phyloP scores from a whole-genome alignment of 2,888 invertebrate genomes.

The Noctua pronuba region DNA sequence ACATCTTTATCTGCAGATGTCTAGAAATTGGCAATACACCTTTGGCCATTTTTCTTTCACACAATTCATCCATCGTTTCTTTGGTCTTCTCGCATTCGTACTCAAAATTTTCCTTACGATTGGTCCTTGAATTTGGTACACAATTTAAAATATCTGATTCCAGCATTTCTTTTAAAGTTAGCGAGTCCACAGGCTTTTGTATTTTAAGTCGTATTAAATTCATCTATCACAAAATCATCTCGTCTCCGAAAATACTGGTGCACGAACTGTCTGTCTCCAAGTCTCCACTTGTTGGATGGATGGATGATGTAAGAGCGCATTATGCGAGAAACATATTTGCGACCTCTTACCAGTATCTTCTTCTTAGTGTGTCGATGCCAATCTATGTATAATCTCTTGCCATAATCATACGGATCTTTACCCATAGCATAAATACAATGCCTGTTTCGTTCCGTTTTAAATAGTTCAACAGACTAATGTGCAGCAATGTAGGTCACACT shows the following conservation, averaged over 20 bases:
- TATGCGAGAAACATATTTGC: conserved; percentile 10
- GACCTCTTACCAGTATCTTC: conserved; percentile 7
- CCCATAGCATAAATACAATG: conserved; percentile 42
- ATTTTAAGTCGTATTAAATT: not conserved
- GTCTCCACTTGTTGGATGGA: conserved; percentile 3
- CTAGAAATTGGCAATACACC: not conserved
- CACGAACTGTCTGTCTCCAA: not conserved
- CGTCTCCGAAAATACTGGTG: not conserved
- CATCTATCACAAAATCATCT: no score
- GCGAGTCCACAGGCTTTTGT: not conserved
- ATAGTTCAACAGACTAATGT: conserved; percentile 43
- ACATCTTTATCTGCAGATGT: not conserved
- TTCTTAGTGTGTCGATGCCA: not conserved
- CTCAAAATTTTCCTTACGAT: not conserved
- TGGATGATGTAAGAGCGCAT: conserved; percentile 30
- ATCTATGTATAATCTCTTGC: not conserved
- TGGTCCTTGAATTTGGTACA: not conserved
- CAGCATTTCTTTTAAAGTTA: not conserved
- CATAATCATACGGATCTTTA: conserved; percentile 19
- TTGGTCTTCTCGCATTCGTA: not conserved
- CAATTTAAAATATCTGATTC: not conserved
- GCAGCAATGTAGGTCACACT: conserved; percentile 58
- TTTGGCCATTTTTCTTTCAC: not conserved
- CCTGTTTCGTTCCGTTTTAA: conserved; percentile 54
- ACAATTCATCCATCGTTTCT: not conserved